phyloP scores from a whole-genome alignment of 2,113 vertebrate species.

The Regulus satrapa region DNA sequence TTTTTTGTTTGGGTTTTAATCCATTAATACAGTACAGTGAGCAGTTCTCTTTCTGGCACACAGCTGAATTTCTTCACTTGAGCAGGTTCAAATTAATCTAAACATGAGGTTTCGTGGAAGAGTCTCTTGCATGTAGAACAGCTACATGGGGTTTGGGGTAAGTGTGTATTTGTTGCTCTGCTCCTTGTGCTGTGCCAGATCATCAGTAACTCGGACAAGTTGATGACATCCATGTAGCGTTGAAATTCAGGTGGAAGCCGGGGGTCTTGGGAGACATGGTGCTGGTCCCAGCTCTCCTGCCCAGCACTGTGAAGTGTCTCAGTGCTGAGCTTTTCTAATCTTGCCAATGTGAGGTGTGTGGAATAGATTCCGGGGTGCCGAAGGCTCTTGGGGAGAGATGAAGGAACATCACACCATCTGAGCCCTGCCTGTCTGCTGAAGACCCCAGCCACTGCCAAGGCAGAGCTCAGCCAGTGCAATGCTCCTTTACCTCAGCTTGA shows the following conservation, averaged over 20 bases:
- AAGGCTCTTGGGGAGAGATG: not conserved
- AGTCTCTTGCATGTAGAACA: not conserved
- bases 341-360: rapidly evolving
- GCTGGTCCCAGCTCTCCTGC: not conserved
- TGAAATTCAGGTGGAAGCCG: not conserved
- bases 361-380: not conserved
- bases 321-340: not conserved
- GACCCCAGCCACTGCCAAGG: not conserved
- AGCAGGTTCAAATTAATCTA: not conserved
- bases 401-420: rapidly evolving
- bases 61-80: conserved; percentile 10
- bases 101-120: not conserved
- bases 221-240: not conserved
- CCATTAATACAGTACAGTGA: not conserved
- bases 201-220: not conserved
- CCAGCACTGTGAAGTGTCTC: not conserved
- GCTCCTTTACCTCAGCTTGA: not conserved
- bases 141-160: not conserved
- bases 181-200: not conserved
- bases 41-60: not conserved
- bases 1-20: not conserved
- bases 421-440: not conserved
- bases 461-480: rapidly evolving
- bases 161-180: not conserved
- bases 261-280: not conserved